These are phyloP conservation scores for Grallaria varia DNA, from an alignment of 2,113 vertebrate genomes.

Conservation along the genomic window DNA sequence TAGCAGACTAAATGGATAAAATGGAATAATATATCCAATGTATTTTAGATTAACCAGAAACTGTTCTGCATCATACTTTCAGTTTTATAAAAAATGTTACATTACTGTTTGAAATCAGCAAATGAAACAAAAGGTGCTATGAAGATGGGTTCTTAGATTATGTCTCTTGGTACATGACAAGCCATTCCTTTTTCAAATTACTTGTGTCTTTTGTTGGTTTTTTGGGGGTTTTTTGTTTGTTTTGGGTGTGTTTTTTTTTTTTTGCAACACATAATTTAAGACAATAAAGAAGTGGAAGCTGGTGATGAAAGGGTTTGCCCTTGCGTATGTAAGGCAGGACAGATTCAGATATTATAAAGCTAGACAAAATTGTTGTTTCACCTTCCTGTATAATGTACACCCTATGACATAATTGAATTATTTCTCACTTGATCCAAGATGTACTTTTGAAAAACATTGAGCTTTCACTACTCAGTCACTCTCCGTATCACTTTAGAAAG, in stretches of 20 bases:
- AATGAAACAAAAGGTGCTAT: not conserved
- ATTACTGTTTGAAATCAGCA: not conserved
- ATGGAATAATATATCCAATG: not conserved
- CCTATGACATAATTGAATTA: not conserved
- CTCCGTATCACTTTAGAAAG: not conserved
- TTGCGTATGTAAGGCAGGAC: not conserved
- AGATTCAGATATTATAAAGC: not conserved
- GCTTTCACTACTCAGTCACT: not conserved
- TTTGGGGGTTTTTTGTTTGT: too few relatives aligned
- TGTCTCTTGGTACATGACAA: not conserved
- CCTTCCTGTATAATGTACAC: not conserved
- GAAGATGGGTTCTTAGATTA: not conserved
- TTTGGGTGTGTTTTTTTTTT: too few relatives aligned
- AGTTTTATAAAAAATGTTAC: not conserved
- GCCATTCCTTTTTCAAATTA: not conserved
- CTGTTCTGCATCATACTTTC: not conserved
- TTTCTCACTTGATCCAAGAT: not conserved
- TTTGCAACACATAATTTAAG: not conserved
- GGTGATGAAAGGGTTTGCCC: not conserved
- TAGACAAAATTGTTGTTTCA: not conserved
- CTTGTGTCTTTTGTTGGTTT: not conserved
- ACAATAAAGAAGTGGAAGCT: not conserved
- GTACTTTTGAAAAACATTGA: not conserved
- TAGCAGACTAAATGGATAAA: not conserved
- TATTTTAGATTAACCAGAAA: not conserved